A percentile compares a stretch with the other conserved stretches of the same genome.
phyloP scores from a whole-genome alignment of 2,113 vertebrate genomes.

The Apus apus region DNA sequence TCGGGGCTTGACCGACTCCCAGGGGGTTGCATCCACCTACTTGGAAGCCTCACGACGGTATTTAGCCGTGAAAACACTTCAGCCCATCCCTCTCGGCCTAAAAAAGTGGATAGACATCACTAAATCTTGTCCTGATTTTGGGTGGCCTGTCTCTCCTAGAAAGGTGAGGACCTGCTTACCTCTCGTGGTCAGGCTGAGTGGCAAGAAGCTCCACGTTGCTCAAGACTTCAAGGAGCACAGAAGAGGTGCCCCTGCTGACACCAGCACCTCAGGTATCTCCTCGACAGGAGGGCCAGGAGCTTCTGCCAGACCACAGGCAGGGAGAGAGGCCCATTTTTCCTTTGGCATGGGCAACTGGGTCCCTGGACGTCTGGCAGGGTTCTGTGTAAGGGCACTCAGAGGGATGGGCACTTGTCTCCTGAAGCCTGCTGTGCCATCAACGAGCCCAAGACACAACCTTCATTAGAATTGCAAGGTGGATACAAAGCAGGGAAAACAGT shows the following conservation, averaged over 20 bases:
- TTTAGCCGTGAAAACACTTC: accelerated
- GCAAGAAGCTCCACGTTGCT: accelerated
- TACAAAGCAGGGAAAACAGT: neutral
- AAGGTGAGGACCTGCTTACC: neutral
- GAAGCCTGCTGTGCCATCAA: neutral
- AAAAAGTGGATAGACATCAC: accelerated
- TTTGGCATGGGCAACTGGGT: accelerated
- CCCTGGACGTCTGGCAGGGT: neutral
- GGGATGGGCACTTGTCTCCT: neutral
- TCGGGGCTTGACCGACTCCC: accelerated
- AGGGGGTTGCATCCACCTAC: neutral
- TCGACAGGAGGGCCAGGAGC: neutral
- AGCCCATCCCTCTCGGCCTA: accelerated
- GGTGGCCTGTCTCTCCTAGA: neutral
- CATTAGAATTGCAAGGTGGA: neutral
- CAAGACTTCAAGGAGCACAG: accelerated
- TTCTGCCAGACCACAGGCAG: neutral
- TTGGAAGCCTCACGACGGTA: accelerated
- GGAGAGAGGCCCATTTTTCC: neutral
- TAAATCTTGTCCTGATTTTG: neutral
- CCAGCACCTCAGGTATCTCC: neutral
- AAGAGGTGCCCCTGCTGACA: neutral
- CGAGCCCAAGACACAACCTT: accelerated
- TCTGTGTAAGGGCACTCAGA: neutral
- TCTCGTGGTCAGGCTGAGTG: accelerated